phyloP scores from a whole-genome alignment of 1,140 invertebrate genomes.

The Drosophila oshimai region DNA sequence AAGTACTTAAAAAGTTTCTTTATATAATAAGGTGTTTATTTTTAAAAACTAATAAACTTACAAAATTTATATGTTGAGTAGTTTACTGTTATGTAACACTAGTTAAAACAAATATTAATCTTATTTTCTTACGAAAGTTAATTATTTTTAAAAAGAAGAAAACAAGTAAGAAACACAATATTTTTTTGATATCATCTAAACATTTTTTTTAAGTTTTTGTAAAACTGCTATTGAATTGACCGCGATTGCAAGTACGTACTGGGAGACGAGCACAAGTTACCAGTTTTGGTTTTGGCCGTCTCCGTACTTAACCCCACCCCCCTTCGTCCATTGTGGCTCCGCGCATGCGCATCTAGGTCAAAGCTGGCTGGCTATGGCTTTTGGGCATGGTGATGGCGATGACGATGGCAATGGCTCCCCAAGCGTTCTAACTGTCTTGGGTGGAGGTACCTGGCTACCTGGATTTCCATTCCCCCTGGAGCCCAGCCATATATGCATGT shows the following conservation, averaged over 20 bases:
- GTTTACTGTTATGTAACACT: too few relatives aligned
- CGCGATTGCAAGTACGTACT: conserved; percentile 8
- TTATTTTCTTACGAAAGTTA: too few relatives aligned
- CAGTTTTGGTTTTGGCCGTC: conserved; percentile 58
- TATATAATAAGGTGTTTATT: too few relatives aligned
- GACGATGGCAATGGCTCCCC: conserved; percentile 49
- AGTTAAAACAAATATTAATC: too few relatives aligned
- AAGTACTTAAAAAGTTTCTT: too few relatives aligned
- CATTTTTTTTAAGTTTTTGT: too few relatives aligned
- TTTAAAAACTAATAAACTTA: too few relatives aligned
- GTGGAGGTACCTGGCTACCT: conserved; percentile 8
- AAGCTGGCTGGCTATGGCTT: conserved; percentile 49
- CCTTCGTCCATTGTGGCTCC: conserved; percentile 7
- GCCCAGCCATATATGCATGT: neutral
- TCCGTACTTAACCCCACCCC: neutral
- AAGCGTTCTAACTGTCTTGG: conserved; percentile 45
- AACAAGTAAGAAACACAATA: too few relatives aligned
- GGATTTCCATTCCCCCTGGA: conserved; percentile 10
- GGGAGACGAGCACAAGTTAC: conserved; percentile 52
- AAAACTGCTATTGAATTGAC: neutral
- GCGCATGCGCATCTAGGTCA: conserved; percentile 69
- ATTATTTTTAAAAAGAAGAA: too few relatives aligned
- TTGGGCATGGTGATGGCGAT: conserved; percentile 41
- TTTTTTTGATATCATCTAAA: too few relatives aligned
- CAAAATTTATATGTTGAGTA: too few relatives aligned